phyloP scores from a whole-genome alignment of 2,113 vertebrate genomes.

The Caranx ignobilis region DNA sequence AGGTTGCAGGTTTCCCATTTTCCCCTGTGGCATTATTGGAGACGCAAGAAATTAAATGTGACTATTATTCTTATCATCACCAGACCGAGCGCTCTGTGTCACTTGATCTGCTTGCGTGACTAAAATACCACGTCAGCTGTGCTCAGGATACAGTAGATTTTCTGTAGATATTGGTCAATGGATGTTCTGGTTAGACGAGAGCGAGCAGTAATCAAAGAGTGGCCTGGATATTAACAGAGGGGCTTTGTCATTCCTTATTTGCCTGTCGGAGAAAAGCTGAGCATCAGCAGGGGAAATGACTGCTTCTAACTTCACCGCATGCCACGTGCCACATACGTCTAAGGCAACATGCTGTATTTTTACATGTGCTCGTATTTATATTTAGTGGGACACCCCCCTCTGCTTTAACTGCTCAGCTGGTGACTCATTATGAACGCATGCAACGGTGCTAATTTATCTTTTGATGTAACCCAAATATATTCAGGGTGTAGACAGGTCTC shows the following conservation, averaged over 20 bases:
- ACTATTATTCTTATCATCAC: conserved; percentile 50
- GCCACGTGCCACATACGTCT: conserved; percentile 17
- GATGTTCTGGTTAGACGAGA: conserved; percentile 49
- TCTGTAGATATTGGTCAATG: conserved; percentile 39
- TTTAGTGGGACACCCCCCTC: conserved; percentile 58
- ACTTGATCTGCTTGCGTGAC: conserved; percentile 58
- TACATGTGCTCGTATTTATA: conserved; percentile 66
- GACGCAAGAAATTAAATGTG: conserved; percentile 37
- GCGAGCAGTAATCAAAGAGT: conserved; percentile 57
- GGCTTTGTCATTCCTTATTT: conserved; percentile 46
- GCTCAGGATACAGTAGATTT: conserved; percentile 38
- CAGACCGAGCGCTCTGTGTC: conserved; percentile 45
- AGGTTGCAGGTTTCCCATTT: background rate
- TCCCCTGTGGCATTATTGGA: conserved; percentile 47
- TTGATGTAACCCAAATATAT: conserved; percentile 65
- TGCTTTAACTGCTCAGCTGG: conserved; percentile 54
- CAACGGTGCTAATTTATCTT: conserved; percentile 78
- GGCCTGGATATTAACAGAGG: conserved; percentile 65
- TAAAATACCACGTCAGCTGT: conserved; percentile 70
- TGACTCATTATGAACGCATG: conserved; percentile 63
- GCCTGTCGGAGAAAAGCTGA: conserved; percentile 26
- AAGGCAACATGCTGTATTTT: conserved; percentile 60
- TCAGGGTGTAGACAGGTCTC: conserved; percentile 64
- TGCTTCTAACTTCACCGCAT: conserved; percentile 25
- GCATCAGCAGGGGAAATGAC: conserved; percentile 8